A percentile compares a stretch with the other conserved stretches of the same genome.
Conservation (phyloP, 2,797 vertebrate species). For the Pantherophis vulpinus region DNA sequence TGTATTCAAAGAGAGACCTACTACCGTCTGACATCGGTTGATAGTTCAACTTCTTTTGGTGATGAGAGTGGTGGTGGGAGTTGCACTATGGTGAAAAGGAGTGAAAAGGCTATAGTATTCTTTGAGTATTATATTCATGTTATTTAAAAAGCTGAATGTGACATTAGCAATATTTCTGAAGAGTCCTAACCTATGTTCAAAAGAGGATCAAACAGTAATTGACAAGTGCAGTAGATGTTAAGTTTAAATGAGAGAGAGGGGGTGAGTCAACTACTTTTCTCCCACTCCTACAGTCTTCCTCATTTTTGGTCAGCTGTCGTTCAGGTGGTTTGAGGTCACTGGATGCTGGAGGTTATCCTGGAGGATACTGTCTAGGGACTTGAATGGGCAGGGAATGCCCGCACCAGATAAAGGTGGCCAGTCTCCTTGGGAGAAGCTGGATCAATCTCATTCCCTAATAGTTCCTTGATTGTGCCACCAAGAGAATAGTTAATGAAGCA, state of each 20-base stretch:
- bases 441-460: not conserved
- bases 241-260: not conserved
- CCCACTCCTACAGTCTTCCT: not conserved
- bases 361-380: not conserved
- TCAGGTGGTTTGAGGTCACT: not conserved
- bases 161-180: not conserved
- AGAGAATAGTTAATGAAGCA: not conserved
- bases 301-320: not conserved
- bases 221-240: not conserved
- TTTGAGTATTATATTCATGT: not conserved
- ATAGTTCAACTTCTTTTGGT: not conserved
- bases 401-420: not conserved
- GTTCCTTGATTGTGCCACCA: not conserved
- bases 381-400: not conserved
- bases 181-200: not conserved
- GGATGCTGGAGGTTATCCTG: not conserved
- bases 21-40: not conserved
- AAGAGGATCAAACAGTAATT: not conserved
- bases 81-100: not conserved
- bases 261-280: not conserved
- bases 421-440: not conserved
- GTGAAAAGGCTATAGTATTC: not conserved
- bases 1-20: not conserved
- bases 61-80: not conserved
- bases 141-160: not conserved